Conservation (phyloP, 2,888 invertebrate species). For the Peribatodes rhomboidaria region DNA sequence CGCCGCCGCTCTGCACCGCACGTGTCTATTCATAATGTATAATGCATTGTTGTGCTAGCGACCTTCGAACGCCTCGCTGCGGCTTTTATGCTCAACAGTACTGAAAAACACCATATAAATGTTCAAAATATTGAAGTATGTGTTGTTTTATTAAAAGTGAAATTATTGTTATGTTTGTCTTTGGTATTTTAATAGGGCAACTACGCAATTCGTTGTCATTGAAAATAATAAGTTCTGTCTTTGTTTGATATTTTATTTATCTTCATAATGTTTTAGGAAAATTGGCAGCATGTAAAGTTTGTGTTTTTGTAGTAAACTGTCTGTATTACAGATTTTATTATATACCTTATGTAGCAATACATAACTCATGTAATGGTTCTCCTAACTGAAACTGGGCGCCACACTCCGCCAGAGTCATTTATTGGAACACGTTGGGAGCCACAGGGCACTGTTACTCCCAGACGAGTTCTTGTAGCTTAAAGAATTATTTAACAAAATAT, state of each 20-base stretch:
- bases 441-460: too few species aligned
- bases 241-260: conserved; percentile 39
- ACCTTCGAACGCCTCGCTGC: conserved; percentile 36
- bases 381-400: background rate
- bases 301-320: conserved; percentile 36
- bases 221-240: conserved; percentile 25
- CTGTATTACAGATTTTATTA: conserved; percentile 41
- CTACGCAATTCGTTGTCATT: conserved; percentile 27
- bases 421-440: too few species aligned
- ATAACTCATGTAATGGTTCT: conserved; percentile 10
- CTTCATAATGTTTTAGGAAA: conserved; percentile 39
- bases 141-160: conserved; percentile 37
- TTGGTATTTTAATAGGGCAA: conserved; percentile 41
- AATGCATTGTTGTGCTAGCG: conserved; percentile 40
- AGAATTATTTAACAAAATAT: background rate
- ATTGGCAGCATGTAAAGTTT: conserved; percentile 39
- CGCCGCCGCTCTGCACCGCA: conserved; percentile 16
- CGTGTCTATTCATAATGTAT: conserved; percentile 26
- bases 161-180: conserved; percentile 46
- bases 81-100: conserved; percentile 46
- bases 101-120: conserved; percentile 46
- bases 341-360: conserved; percentile 5
- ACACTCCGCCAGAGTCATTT: background rate
- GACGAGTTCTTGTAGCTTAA: background rate
- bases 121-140: conserved; percentile 43